These are phyloP conservation scores for Sepioteuthis lessoniana DNA, from an alignment of 2,888 invertebrate species.

Conservation along the genomic window DNA sequence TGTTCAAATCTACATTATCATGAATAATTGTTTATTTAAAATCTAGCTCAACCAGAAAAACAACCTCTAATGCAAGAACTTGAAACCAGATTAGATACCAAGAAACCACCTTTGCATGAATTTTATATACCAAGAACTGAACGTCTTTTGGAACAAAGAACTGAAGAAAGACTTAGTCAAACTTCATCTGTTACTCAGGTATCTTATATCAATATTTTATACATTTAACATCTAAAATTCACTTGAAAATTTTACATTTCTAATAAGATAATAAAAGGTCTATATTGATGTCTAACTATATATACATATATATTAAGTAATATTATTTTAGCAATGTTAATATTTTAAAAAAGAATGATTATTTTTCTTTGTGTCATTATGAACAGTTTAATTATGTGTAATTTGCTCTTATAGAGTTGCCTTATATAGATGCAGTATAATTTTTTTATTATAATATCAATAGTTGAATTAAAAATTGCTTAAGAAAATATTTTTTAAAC, in stretches of 20 bases:
- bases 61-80: not conserved
- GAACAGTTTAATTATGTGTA: not conserved
- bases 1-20: not conserved
- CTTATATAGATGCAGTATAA: not conserved
- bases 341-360: not conserved
- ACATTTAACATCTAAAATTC: not conserved
- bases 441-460: slow-evolving; percentile 15
- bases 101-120: slow-evolving; percentile 57
- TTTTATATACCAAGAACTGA: slow-evolving; percentile 62
- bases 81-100: slow-evolving; percentile 51
- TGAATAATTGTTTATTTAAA: not conserved
- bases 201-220: not conserved
- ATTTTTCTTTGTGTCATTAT: not conserved
- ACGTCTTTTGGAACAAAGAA: slow-evolving; percentile 60
- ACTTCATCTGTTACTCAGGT: not conserved
- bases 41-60: not conserved
- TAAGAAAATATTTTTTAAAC: not conserved
- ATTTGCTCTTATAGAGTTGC: not conserved
- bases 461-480: not conserved
- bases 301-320: not conserved
- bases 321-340: not conserved
- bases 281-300: not conserved
- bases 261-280: not conserved
- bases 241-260: not conserved
- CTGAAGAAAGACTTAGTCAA: slow-evolving; percentile 57